phyloP scores from a whole-genome alignment of 2,113 vertebrate species.

The Elaphurus davidianus region DNA sequence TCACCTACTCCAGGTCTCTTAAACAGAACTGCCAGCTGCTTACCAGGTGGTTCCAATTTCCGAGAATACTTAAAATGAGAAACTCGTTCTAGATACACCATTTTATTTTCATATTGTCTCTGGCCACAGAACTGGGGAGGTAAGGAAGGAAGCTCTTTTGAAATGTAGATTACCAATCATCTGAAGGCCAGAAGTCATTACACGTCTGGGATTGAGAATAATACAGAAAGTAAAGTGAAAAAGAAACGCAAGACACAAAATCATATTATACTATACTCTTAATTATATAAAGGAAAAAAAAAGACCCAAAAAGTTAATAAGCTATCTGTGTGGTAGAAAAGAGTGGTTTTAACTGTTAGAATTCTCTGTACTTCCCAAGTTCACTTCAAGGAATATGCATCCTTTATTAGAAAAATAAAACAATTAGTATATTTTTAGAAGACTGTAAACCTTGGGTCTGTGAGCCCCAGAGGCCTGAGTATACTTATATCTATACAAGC shows the following conservation, averaged over 20 bases:
- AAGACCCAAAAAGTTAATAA: neutral
- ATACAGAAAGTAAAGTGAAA: constrained; percentile 27
- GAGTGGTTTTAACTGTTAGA: neutral
- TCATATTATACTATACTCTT: neutral
- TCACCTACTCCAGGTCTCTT: constrained; percentile 65
- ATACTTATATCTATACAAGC: neutral
- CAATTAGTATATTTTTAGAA: neutral
- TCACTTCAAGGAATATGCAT: neutral
- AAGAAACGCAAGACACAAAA: neutral
- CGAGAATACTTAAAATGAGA: constrained; percentile 49
- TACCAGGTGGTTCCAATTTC: constrained; percentile 69
- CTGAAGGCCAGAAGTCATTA: constrained; percentile 16
- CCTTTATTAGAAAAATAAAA: neutral
- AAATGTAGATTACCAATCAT: constrained; percentile 60
- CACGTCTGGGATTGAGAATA: neutral
- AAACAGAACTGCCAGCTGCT: constrained; percentile 44
- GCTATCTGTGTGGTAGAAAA: neutral
- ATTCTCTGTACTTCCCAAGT: neutral
- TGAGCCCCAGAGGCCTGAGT: neutral
- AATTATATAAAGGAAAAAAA: neutral
- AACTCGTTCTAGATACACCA: constrained; percentile 22
- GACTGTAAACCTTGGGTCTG: neutral
- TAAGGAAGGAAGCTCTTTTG: constrained; percentile 48
- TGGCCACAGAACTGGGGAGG: constrained; percentile 21
- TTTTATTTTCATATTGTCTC: constrained; percentile 59